Base-by-base conservation (phyloP, 1,140 invertebrate genomes). In the Ceratina calcarata region DNA sequence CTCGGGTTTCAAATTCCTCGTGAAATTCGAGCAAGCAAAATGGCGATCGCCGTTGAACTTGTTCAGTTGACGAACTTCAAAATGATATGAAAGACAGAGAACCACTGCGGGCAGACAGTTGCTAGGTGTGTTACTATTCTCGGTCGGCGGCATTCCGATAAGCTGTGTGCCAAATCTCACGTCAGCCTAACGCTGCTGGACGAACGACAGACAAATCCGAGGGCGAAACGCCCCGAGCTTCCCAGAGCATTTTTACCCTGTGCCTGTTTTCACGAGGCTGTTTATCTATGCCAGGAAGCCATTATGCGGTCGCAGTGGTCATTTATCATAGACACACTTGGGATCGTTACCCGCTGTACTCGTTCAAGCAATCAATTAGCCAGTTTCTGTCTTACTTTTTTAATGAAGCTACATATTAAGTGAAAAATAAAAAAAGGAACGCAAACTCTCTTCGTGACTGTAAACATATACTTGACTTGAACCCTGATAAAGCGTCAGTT, bases 81-180 rank as follows among this genome's bases (percentile, higher is more conserved):
- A 62, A 68, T 22, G 45, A 10, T 55, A 71, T 78, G 75, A 78
- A 70, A 78, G 67, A n/a, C 75, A 49, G 83, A 90, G 86, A 91
- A 89, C 86, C 88, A 83, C 87, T 90, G 88, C 53, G 81, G 68
- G 32, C 57, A 69, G 70, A 78, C 66, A 69, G 75, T 71, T 32
- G 49, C 60, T 82, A 77, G 64, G 62, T 70, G 84, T 61, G 90
- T 89, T 91, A 91, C 90, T 92, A 92, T 92, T 92, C 90, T 91
- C 84, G 83, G 90, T 90, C 90, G 86, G 84, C 87, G 88, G 87
- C 90, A 92, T 92, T 92, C 90, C 91, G 89, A 92, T 91, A 91
- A 91, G 87, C 88, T 60, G 88, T 88, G 90, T 91, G 91, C 91
- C 91, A 92, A 92, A 90, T 91, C 87, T 87, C 37, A 45, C 37